Evolutionary conservation across 2,113 vertebrate species (phyloP).

Genomic region (Pontoporia blainvillei): DNA sequence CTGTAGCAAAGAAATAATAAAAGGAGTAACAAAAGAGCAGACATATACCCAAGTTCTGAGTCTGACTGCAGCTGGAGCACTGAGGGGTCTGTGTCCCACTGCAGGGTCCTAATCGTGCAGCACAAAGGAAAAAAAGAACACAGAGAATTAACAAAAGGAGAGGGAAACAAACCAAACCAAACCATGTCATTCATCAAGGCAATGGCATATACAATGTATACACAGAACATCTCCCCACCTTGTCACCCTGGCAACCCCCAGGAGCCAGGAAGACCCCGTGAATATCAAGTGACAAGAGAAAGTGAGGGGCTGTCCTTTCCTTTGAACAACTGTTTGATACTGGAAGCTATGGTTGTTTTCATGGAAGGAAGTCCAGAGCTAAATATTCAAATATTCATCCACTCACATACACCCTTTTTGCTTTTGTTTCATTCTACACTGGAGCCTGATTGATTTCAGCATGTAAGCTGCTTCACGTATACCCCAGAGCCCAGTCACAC

Average conservation of each 20-base stretch:
- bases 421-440: neutral
- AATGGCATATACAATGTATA: constrained; percentile 65
- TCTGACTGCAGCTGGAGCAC: constrained; percentile 98
- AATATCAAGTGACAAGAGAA: neutral
- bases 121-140: constrained; percentile 86
- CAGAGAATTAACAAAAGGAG: constrained; percentile 85
- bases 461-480: neutral
- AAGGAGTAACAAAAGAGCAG: constrained; percentile 78
- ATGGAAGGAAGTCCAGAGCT: neutral
- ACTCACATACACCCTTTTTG: neutral
- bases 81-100: constrained; percentile 99
- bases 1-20: constrained; percentile 72
- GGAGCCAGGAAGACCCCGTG: constrained; percentile 38
- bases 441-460: neutral
- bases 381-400: neutral
- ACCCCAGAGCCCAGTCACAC: neutral
- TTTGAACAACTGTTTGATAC: neutral
- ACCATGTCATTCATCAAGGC: constrained; percentile 65
- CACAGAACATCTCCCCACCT: constrained; percentile 55
- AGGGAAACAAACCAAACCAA: constrained; percentile 68
- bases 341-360: neutral
- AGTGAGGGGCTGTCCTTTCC: neutral
- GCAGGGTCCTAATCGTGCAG: constrained; percentile 93
- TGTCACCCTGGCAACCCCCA: neutral
- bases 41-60: constrained; percentile 96